These are phyloP conservation scores for Drosophila tropicalis DNA, from an alignment of 1,140 invertebrate species.

Conservation along the genomic window DNA sequence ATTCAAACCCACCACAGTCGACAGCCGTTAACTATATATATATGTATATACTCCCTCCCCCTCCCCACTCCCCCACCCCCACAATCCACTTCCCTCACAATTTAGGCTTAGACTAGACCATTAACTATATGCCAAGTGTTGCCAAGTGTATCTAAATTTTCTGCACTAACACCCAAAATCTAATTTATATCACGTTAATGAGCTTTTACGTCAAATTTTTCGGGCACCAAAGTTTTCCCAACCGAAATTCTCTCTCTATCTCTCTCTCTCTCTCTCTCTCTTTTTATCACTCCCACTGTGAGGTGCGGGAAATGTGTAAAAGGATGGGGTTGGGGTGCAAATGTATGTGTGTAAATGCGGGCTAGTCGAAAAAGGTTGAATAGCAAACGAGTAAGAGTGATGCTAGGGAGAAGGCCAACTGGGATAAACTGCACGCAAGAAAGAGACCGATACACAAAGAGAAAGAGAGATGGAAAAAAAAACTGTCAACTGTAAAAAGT, in stretches of 20 bases:
- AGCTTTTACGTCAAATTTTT: conserved; percentile 77
- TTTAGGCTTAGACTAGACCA: conserved; percentile 22
- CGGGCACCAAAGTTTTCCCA: conserved; percentile 30
- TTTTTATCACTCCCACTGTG: not conserved
- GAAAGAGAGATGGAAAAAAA: conserved; percentile 34
- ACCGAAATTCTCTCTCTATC: conserved; percentile 1
- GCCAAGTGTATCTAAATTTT: conserved; percentile 63
- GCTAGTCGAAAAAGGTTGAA: conserved; percentile 14
- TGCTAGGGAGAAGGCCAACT: not conserved
- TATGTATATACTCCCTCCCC: not conserved
- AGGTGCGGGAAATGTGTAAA: not conserved
- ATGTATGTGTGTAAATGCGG: conserved; percentile 10
- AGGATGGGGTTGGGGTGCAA: not conserved
- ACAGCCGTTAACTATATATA: not conserved
- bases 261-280: not conserved
- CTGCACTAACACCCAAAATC: conserved; percentile 75
- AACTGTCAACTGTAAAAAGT: conserved; percentile 78
- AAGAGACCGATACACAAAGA: not conserved
- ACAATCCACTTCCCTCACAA: not conserved
- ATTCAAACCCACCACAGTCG: not conserved
- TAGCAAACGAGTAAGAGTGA: not conserved
- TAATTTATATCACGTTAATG: conserved; percentile 81
- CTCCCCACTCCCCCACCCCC: not conserved
- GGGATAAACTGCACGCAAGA: not conserved
- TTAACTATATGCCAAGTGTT: conserved; percentile 58